These are phyloP conservation scores for Apis laboriosa DNA, from an alignment of 1,140 invertebrate genomes.

Conservation along the genomic window DNA sequence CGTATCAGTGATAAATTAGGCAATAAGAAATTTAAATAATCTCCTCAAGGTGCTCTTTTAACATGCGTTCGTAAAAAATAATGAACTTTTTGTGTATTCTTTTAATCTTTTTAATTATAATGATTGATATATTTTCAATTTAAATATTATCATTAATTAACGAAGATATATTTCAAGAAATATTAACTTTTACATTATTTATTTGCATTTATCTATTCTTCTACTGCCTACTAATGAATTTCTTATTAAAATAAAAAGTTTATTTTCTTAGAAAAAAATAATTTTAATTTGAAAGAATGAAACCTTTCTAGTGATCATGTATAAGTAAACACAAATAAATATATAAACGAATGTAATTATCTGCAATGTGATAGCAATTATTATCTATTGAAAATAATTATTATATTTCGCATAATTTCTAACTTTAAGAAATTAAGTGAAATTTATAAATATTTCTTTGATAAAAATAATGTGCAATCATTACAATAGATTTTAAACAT, in stretches of 20 bases:
- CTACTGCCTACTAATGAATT: slow-evolving; percentile 28
- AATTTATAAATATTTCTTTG: slow-evolving; percentile 14
- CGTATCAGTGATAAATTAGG: slow-evolving; percentile 43
- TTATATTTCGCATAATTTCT: background rate
- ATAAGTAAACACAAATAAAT: background rate
- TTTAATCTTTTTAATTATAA: background rate
- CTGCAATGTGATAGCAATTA: slow-evolving; percentile 16
- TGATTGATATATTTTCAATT: background rate
- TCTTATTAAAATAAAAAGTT: slow-evolving; percentile 20
- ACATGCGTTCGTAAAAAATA: background rate
- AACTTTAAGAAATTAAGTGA: background rate
- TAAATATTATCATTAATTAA: background rate
- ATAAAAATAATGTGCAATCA: background rate
- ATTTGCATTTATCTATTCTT: slow-evolving; percentile 23
- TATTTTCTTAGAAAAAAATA: slow-evolving; percentile 15
- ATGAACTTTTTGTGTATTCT: background rate
- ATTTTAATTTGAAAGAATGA: slow-evolving; percentile 3
- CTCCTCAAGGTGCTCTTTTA: slow-evolving; percentile 42
- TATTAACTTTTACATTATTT: slow-evolving; percentile 19
- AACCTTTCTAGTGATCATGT: background rate
- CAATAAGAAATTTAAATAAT: slow-evolving; percentile 41
- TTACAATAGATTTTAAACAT: background rate
- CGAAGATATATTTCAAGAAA: background rate
- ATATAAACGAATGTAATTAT: slow-evolving; percentile 30
- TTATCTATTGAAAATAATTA: slow-evolving; percentile 3